These are phyloP conservation scores for Branchellion lobata DNA, from an alignment of 2,888 invertebrate species.

Conservation along the genomic window DNA sequence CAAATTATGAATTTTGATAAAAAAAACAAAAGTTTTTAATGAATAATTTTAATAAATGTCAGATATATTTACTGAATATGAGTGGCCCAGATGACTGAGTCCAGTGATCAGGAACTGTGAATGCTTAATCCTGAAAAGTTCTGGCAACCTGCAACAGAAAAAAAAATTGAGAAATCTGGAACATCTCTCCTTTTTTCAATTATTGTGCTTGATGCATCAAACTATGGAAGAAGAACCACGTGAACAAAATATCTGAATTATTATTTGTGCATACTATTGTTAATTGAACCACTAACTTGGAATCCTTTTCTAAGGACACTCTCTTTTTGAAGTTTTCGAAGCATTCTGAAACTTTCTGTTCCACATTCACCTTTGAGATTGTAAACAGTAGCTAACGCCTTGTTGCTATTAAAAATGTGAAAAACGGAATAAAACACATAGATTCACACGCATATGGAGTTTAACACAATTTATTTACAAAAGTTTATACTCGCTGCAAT, in stretches of 20 bases:
- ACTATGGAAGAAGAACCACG: too few relatives aligned
- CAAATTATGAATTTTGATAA: background rate
- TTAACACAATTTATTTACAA: too few relatives aligned
- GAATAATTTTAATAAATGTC: too few relatives aligned
- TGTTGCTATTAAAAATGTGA: too few relatives aligned
- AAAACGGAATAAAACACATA: too few relatives aligned
- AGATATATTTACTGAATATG: slow-evolving; percentile 73
- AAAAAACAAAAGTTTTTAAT: too few relatives aligned
- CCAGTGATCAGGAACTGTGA: slow-evolving; percentile 71
- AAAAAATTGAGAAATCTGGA: background rate
- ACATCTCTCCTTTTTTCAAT: too few relatives aligned
- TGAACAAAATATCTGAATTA: too few relatives aligned
- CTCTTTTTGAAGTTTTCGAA: slow-evolving; percentile 40
- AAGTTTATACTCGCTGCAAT: too few relatives aligned
- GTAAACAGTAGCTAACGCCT: background rate
- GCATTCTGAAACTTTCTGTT: slow-evolving; percentile 38
- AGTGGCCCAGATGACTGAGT: slow-evolving; percentile 70
- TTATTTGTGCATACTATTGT: too few relatives aligned
- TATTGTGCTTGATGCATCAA: too few relatives aligned
- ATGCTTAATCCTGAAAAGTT: slow-evolving; percentile 70
- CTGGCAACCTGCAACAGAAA: slow-evolving; percentile 62
- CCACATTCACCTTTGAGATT: slow-evolving; percentile 10
- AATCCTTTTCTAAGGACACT: slow-evolving; percentile 7
- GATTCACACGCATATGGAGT: too few relatives aligned
- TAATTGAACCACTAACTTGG: slow-evolving; percentile 31